Percentiles rank a stretch among this genome's conserved stretches.
Evolutionary conservation across 2,797 vertebrate species (phyloP).

Genomic region (Phalanger gymnotis): DNA sequence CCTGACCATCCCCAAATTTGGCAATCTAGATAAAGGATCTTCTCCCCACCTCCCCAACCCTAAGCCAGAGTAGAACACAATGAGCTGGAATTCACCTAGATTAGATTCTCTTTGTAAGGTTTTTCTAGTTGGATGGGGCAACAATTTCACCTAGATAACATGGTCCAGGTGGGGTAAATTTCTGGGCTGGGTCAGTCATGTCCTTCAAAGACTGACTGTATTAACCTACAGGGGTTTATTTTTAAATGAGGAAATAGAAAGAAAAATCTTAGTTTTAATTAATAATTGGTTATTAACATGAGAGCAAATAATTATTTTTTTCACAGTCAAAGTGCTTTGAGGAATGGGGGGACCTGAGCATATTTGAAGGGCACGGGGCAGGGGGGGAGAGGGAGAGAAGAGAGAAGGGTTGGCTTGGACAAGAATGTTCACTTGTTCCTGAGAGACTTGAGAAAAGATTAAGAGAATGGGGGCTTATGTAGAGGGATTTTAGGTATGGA

Average conservation of each 20-base stretch:
- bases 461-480: neutral
- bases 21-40: too few relatives aligned
- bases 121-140: neutral
- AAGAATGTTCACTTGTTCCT: neutral
- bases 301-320: neutral
- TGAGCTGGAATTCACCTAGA: too few relatives aligned
- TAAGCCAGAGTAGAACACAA: too few relatives aligned
- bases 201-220: neutral
- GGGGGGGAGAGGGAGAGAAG: too few relatives aligned
- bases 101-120: too few relatives aligned
- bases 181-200: neutral
- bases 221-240: neutral
- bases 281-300: neutral
- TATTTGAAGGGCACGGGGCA: neutral
- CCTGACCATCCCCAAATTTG: too few relatives aligned
- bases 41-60: too few relatives aligned
- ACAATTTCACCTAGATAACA: neutral
- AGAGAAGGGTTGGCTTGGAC: neutral
- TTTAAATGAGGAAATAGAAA: neutral
- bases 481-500: neutral
- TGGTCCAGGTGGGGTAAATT: neutral
- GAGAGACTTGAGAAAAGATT: neutral
- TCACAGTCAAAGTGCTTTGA: neutral
- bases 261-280: neutral
- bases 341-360: neutral